Evolutionary conservation across 2,888 invertebrate species (phyloP).

Genomic region (Augiades crinisus): DNA sequence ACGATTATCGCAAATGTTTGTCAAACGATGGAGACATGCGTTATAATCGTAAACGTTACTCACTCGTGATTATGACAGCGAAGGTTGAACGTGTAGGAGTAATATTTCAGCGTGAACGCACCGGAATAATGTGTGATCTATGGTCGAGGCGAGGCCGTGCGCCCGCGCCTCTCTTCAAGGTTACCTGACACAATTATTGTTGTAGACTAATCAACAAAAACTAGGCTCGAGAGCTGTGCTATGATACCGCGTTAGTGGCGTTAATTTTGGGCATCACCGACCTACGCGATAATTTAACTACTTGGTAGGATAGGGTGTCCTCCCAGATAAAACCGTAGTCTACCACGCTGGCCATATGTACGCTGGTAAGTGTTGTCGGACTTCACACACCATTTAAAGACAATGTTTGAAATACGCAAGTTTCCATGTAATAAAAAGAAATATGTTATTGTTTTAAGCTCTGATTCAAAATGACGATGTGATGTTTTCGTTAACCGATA

Average conservation of each 20-base stretch:
- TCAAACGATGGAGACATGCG: constrained; percentile 1
- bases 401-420: too few species aligned
- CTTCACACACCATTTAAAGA: too few species aligned
- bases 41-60: constrained; percentile 13
- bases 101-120: constrained; percentile 42
- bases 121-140: constrained; percentile 40
- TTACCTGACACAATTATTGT: constrained; percentile 29
- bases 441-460: too few species aligned
- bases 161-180: constrained; percentile 38
- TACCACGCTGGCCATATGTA: neutral
- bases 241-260: neutral
- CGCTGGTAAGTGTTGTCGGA: too few species aligned
- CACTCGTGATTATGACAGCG: constrained; percentile 33
- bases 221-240: neutral
- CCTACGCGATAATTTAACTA: too few species aligned
- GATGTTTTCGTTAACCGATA: too few species aligned
- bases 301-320: too few species aligned
- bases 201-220: constrained; percentile 30
- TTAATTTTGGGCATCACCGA: neutral
- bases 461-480: too few species aligned
- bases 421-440: too few species aligned
- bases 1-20: constrained; percentile 3
- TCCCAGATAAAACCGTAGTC: too few species aligned
- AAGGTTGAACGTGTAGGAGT: constrained; percentile 40
- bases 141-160: constrained; percentile 38